Evolutionary conservation across 2,888 invertebrate species (phyloP).

Genomic region (Eristalinus sepulchralis): DNA sequence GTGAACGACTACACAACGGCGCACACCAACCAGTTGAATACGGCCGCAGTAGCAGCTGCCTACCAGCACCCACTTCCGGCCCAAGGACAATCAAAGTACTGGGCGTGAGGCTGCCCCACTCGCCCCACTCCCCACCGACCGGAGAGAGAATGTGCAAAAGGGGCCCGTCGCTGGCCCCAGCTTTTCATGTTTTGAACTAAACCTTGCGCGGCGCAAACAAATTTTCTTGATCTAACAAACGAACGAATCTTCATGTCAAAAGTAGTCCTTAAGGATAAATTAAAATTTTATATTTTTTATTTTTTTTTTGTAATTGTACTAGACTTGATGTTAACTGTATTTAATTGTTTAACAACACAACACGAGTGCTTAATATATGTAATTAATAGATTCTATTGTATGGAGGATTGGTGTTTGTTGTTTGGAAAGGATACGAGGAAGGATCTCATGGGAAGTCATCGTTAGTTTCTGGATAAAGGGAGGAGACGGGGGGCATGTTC

Average conservation of each 20-base stretch:
- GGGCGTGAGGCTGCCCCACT: conserved; percentile 74
- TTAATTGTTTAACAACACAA: conserved; percentile 46
- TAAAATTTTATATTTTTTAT: not conserved
- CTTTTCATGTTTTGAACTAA: conserved; percentile 15
- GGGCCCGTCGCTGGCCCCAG: conserved; percentile 36
- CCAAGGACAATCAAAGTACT: conserved; percentile 78
- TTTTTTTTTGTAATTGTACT: conserved; percentile 21
- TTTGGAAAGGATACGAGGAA: not conserved
- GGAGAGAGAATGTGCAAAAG: conserved; percentile 52
- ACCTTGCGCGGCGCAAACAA: conserved; percentile 9
- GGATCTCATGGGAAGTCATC: too few species aligned
- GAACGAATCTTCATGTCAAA: conserved; percentile 22
- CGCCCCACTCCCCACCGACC: not conserved
- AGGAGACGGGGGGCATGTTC: too few species aligned
- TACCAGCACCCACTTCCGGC: conserved; percentile 79
- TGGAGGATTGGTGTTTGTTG: not conserved
- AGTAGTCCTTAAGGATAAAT: conserved; percentile 16
- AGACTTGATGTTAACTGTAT: conserved; percentile 41
- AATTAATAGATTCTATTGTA: not conserved
- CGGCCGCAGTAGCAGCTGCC: conserved; percentile 74
- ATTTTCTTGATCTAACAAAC: conserved; percentile 16
- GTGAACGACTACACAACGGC: conserved; percentile 77
- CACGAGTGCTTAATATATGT: conserved; percentile 31
- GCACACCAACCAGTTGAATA: conserved; percentile 75
- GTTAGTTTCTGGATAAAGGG: too few species aligned